A percentile compares a stretch with the other conserved stretches of the same genome.
Evolutionary conservation across 1,140 invertebrate genomes (phyloP).

Genomic region (Phthorimaea operculella): DNA sequence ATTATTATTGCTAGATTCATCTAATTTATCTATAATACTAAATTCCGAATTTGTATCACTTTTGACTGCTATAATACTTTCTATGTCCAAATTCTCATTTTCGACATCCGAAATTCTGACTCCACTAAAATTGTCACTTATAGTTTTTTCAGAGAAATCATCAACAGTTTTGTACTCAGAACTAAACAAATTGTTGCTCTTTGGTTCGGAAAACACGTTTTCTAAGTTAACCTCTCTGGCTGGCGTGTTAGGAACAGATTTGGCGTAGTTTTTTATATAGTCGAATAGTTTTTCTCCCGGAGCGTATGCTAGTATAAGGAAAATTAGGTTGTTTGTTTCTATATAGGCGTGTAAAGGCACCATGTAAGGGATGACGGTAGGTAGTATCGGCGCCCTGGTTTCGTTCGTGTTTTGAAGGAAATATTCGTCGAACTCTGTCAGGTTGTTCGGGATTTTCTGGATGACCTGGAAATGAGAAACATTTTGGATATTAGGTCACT

Average conservation of each 20-base stretch:
- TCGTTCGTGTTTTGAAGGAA: conserved; percentile 58
- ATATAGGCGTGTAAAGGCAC: conserved; percentile 76
- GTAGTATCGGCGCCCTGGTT: conserved; percentile 44
- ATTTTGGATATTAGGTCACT: too few species aligned
- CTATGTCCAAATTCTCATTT: conserved; percentile 23
- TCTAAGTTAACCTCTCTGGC: conserved; percentile 52
- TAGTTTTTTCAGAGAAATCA: too few species aligned
- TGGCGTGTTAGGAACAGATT: conserved; percentile 45
- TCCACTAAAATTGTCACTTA: too few species aligned
- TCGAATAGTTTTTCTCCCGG: conserved; percentile 59
- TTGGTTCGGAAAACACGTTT: conserved; percentile 56
- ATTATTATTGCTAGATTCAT: conserved; percentile 16
- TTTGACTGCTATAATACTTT: background rate
- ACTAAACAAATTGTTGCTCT: conserved; percentile 15
- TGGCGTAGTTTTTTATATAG: conserved; percentile 56
- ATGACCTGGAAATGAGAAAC: conserved; percentile 68
- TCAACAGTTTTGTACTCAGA: background rate
- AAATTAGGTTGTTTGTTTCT: conserved; percentile 77
- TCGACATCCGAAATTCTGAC: conserved; percentile 14
- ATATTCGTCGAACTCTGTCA: conserved; percentile 68
- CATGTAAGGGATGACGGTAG: conserved; percentile 74
- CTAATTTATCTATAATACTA: background rate
- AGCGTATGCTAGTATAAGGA: conserved; percentile 76
- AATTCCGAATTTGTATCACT: background rate
- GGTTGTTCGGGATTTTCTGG: conserved; percentile 71